A percentile compares a stretch with the other conserved stretches of the same genome.
These are phyloP conservation scores for Drepanosiphum platanoidis DNA, from an alignment of 2,888 invertebrate species.

Conservation along the genomic window DNA sequence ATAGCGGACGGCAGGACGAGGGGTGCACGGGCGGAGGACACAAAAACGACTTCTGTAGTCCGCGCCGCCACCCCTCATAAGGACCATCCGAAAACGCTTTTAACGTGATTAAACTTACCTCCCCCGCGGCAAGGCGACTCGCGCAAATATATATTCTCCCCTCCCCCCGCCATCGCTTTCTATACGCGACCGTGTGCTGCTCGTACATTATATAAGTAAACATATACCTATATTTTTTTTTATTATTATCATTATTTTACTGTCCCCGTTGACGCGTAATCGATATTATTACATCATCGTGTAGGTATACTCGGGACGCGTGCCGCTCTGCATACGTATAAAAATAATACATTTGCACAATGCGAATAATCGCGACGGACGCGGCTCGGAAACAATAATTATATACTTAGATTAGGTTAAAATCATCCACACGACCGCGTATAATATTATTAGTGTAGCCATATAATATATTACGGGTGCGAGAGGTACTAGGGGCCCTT, in stretches of 20 bases:
- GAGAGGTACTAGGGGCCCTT: too few relatives aligned
- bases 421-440: too few relatives aligned
- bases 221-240: not conserved
- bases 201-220: not conserved
- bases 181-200: not conserved
- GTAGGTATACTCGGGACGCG: not conserved
- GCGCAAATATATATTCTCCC: not conserved
- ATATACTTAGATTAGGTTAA: too few relatives aligned
- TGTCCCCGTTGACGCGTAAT: constrained; percentile 58
- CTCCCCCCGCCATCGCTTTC: not conserved
- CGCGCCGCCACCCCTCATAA: constrained; percentile 35
- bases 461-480: too few relatives aligned
- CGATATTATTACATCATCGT: constrained; percentile 38
- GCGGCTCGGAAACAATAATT: too few relatives aligned
- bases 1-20: not conserved
- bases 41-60: constrained; percentile 60
- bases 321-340: not conserved
- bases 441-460: too few relatives aligned
- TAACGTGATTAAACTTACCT: constrained; percentile 63
- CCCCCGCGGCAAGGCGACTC: constrained; percentile 33
- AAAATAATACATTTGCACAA: too few relatives aligned
- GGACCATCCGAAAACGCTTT: constrained; percentile 63
- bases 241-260: constrained; percentile 26
- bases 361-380: not conserved
- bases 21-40: constrained; percentile 8